Base-by-base conservation (phyloP, 2,797 vertebrate species). In the Balearica regulorum region DNA sequence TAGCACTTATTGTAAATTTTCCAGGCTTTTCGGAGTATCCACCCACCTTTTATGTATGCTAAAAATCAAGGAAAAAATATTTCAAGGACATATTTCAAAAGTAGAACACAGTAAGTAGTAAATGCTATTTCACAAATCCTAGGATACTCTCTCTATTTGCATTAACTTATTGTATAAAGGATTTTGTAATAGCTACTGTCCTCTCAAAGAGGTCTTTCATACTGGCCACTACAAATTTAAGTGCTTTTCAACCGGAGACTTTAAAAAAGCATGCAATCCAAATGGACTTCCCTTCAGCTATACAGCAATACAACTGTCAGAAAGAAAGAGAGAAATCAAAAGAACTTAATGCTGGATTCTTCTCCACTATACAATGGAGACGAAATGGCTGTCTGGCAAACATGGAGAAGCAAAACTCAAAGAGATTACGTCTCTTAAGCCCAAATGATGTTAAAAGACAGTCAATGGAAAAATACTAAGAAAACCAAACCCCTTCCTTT, bases 41-140 rank as follows among this genome's bases (percentile, higher is more conserved):
- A 99, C 96, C 99, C 99, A 98, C 99, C 99, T 98, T 99, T 99
- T 96, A 99, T 99, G 91, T 99, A 99, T 0, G 99, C 99, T 99
- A 95, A 49, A 87, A 84, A 90, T 37, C 16, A 84, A 93, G 8
- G 54, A 62, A 44, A 58, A 95, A 41, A 69, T 33, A 57, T n/a
- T 69, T 88, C 28, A 97, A 89, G 33, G 28, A 44, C 13, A 1
- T 54, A 37, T 55, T 80, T 73, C 78, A 82, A 16, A 79, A 86
- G 13, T 2, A 0, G 25, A 70, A 77, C 41, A 72, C 2, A 28
- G 33, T 18, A 77, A 78, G 29, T 4, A 64, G 33, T 19, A 90
- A 92, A 72, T 53, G n/a, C n/a, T 80, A 8, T n/a, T 89, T 76
- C 64, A 65, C 49, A 72, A 77, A 62, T 5, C 29, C 35, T 41